Percentiles rank a stretch among this genome's conserved stretches.
Conservation (phyloP, 2,888 invertebrate species). For the Acanthococcus lagerstroemiae region DNA sequence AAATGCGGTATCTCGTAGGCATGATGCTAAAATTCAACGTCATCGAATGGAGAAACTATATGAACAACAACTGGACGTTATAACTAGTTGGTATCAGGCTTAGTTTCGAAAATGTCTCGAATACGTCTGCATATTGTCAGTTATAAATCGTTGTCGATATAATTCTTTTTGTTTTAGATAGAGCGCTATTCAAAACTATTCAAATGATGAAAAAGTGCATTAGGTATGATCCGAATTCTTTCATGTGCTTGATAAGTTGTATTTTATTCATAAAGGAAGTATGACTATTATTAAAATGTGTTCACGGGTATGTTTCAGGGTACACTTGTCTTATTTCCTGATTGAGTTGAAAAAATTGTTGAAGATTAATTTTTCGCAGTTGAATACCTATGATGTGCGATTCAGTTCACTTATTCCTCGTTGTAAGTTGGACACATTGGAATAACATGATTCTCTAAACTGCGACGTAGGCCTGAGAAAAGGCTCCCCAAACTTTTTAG, state of each 20-base stretch:
- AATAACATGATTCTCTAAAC: too few species aligned
- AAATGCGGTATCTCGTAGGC: slow-evolving; percentile 4
- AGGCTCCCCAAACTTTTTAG: too few species aligned
- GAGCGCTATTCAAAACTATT: slow-evolving; percentile 5
- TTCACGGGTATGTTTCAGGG: too few species aligned
- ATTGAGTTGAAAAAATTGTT: slow-evolving; percentile 7
- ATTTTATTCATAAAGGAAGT: background rate
- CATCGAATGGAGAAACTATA: slow-evolving; percentile 16
- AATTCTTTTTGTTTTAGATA: background rate
- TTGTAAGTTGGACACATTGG: background rate
- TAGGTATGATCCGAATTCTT: background rate
- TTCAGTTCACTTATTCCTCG: background rate
- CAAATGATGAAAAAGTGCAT: slow-evolving; percentile 19
- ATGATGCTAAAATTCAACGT: slow-evolving; percentile 11
- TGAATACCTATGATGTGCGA: background rate
- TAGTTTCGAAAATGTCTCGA: too few species aligned
- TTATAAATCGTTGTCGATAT: too few species aligned
- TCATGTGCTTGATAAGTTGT: background rate
- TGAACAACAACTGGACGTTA: slow-evolving; percentile 4
- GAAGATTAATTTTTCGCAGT: background rate
- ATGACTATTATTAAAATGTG: too few species aligned
- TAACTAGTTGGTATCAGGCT: too few species aligned
- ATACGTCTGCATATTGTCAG: too few species aligned
- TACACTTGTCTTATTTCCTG: slow-evolving; percentile 2
- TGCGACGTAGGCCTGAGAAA: too few species aligned